Evolutionary conservation across 2,888 invertebrate genomes (phyloP), one percentile per base, ranked within the genome.

Genomic region (Alloscopus bannaensis): DNA sequence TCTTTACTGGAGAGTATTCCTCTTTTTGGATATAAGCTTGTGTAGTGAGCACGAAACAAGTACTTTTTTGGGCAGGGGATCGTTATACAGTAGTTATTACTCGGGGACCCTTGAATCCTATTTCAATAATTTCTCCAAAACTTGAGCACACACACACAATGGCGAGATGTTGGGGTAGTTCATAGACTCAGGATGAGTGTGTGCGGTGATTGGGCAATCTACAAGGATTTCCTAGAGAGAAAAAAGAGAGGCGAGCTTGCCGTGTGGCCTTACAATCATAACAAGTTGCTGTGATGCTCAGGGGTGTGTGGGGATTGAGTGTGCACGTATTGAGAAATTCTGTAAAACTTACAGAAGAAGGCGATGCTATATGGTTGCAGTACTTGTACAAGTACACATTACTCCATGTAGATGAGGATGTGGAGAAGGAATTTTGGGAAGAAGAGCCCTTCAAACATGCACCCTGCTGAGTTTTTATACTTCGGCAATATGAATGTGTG

Each of bases 361-460:
- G n/a, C n/a, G n/a, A n/a, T n/a, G n/a, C n/a, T n/a, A n/a, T n/a
- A n/a, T n/a, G n/a, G n/a, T n/a, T n/a, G n/a, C n/a, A n/a, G n/a
- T n/a, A n/a, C n/a, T n/a, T n/a, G n/a, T n/a, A 13, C 3, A 50
- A 50, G 50, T 20, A 50, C 18, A n/a, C 42, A 42, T 42, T 3
- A 18, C 42, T 42, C 13, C 42, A 42, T 18, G 42, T 50, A 50
- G 55, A 55, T 55, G 55, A 55, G 31, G 20, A 62, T 28, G 59
- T n/a, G 18, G 65, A 50, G 50, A 62, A 66, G 68, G 68, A 78
- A 79, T 79, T 68, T 52, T 66, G 72, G 78, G 42, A 66, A 57
- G 57, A 60, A 79, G 79, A 69, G 73, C 80, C 80, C 80, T 80
- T 80, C 52, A 80, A 72, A 79, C 28, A 69, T 60, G 80, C 66